These are phyloP conservation scores for Manacus vitellinus DNA, from an alignment of 2,113 vertebrate genomes.

Conservation along the genomic window DNA sequence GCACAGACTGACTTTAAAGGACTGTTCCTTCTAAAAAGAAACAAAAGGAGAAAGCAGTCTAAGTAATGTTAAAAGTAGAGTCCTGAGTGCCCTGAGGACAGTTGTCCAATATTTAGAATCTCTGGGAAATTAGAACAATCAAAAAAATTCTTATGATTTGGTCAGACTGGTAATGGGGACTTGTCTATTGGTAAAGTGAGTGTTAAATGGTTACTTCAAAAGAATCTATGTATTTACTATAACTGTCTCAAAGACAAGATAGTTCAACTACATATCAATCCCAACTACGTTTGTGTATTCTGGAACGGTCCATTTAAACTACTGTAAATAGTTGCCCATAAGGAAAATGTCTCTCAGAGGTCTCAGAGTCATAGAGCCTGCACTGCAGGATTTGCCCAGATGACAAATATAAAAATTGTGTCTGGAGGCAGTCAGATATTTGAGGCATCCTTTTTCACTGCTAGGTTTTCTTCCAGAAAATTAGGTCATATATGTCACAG, in stretches of 20 bases:
- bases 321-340: not conserved
- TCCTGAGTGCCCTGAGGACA: not conserved
- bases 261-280: not conserved
- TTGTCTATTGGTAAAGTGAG: not conserved
- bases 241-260: not conserved
- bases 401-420: not conserved
- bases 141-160: not conserved
- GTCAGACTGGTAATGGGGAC: not conserved
- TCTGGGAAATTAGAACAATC: not conserved
- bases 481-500: fast-evolving
- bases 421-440: not conserved
- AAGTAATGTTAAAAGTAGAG: not conserved
- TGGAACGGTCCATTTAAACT: not conserved
- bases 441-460: not conserved
- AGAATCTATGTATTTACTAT: not conserved
- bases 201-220: not conserved
- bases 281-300: not conserved
- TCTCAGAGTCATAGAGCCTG: not conserved
- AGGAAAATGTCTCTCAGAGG: not conserved
- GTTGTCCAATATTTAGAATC: not conserved
- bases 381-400: not conserved
- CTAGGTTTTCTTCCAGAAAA: not conserved
- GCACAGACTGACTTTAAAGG: not conserved
- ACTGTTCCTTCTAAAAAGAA: not conserved
- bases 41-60: not conserved